Evolutionary conservation across 2,113 vertebrate species (phyloP), one percentile per base, ranked within the genome.

Genomic region (cattle (Bos taurus)): DNA sequence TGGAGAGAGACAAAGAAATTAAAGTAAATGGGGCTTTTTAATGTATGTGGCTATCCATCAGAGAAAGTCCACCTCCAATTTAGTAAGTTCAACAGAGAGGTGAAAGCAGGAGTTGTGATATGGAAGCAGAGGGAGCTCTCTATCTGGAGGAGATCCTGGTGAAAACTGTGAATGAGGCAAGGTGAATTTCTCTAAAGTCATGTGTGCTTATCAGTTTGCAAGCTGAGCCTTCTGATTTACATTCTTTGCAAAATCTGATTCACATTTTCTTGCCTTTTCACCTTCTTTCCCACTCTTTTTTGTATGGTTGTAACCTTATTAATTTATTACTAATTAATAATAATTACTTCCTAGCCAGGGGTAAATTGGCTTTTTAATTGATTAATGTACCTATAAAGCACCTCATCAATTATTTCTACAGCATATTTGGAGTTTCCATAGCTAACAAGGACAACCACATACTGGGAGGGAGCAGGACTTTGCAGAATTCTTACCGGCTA

Each of bases 301-400:
- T 67, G 28, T 94, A 67, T 81, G 48, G 7, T 67, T 88, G 12
- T 82, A 81, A 67, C n/a, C 50, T 89, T 90, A 94, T 59, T 92
- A 92, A 96, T 89, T 93, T 85, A 92, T 78, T 88, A 86, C 26
- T 96, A 95, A 95, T 91, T 95, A 52, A 54, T 81, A 95, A 64
- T 25, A 64, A 97, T 92, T 80, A 91, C n/a, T 92, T 92, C n/a
- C 5, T 82, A 81, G 10, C 23, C 36, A 57, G 85, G 64, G 40
- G 40, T 21, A 92, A 96, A 92, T 82, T 90, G 6, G 67, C 74
- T 92, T 94, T 96, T 90, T 93, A 95, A 92, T 78, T 98, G 77
- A 90, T 77, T 84, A 67, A 88, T 77, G 40, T 95, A 30, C 54
- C 30, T 84, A 36, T 88, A 88, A 94, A 95, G 54, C n/a, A 3